A percentile compares a stretch with the other conserved stretches of the same genome.
Conservation (phyloP, 2,888 invertebrate species). For the Tillus elongatus region DNA sequence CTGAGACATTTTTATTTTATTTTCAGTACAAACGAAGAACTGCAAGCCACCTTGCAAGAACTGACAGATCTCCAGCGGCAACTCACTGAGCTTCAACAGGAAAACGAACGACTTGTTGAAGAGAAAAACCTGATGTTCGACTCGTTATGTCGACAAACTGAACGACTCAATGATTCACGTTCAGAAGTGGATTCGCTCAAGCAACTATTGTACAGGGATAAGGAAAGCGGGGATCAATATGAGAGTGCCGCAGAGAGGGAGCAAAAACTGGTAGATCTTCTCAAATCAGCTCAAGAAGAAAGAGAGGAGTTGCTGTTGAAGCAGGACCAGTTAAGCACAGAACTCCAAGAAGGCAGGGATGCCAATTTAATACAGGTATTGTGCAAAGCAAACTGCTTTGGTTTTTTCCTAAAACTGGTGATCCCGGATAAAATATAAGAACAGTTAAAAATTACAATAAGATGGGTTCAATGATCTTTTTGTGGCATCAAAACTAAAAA, state of each 20-base stretch:
- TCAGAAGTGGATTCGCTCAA: slow-evolving; percentile 78
- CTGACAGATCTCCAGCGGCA: slow-evolving; percentile 82
- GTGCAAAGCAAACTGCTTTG: too few relatives aligned
- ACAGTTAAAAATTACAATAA: too few relatives aligned
- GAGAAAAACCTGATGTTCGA: slow-evolving; percentile 85
- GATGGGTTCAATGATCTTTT: too few relatives aligned
- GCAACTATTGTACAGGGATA: slow-evolving; percentile 63
- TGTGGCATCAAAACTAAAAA: too few relatives aligned
- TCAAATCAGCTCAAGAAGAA: slow-evolving; percentile 77
- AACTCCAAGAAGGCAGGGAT: slow-evolving; percentile 52
- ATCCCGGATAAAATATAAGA: too few relatives aligned
- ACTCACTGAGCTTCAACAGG: slow-evolving; percentile 75
- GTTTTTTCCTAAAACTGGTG: too few relatives aligned
- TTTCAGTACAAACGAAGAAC: slow-evolving; percentile 76
- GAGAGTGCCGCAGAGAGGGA: slow-evolving; percentile 65
- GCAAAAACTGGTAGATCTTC: slow-evolving; percentile 71
- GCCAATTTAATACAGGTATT: too few relatives aligned
- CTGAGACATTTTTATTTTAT: slow-evolving; percentile 3
- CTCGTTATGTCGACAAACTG: slow-evolving; percentile 85
- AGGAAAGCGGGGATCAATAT: slow-evolving; percentile 46
- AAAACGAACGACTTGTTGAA: slow-evolving; percentile 78
- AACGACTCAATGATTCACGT: slow-evolving; percentile 80
- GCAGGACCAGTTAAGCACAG: slow-evolving; percentile 66
- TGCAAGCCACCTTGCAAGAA: slow-evolving; percentile 90
- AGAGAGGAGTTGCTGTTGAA: slow-evolving; percentile 63